Conservation (phyloP, 2,888 invertebrate genomes). For the Aporophyla nigra region DNA sequence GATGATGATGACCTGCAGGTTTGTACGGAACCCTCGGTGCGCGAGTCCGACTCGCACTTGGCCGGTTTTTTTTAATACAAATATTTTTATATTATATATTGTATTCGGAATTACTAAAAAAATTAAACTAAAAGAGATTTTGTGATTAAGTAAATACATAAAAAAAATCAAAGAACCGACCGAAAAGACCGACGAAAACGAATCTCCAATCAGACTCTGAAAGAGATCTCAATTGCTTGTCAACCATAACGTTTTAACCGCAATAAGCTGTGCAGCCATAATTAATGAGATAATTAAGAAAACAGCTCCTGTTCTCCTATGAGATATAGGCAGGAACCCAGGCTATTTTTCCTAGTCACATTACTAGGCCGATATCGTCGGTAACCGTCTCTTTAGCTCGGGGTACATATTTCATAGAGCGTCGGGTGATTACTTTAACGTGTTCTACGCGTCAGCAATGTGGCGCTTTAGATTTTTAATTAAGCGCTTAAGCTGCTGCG, state of each 20-base stretch:
- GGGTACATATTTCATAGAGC: constrained; percentile 50
- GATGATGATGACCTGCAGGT: too few relatives aligned
- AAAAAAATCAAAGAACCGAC: too few relatives aligned
- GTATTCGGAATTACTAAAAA: too few relatives aligned
- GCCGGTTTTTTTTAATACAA: too few relatives aligned
- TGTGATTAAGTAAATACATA: neutral
- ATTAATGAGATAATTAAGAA: constrained; percentile 61
- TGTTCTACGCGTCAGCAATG: constrained; percentile 45
- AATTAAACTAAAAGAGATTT: too few relatives aligned
- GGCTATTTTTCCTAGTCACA: constrained; percentile 62
- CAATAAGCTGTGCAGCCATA: constrained; percentile 48
- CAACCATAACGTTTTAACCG: constrained; percentile 21
- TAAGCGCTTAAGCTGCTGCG: constrained; percentile 17
- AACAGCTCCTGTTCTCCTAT: constrained; percentile 63
- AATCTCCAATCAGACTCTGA: constrained; percentile 10
- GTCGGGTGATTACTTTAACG: constrained; percentile 52
- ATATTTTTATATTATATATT: too few relatives aligned
- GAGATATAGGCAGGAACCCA: constrained; percentile 40
- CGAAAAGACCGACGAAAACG: constrained; percentile 1
- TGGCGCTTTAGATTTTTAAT: constrained; percentile 51
- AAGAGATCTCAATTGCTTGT: constrained; percentile 28
- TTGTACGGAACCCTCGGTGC: too few relatives aligned
- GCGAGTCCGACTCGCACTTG: too few relatives aligned
- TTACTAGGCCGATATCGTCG: constrained; percentile 53
- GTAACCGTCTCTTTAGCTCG: constrained; percentile 48